phyloP scores from a whole-genome alignment of 92 coral and sea anemone genomes.

The Epizoanthus rinbou region DNA sequence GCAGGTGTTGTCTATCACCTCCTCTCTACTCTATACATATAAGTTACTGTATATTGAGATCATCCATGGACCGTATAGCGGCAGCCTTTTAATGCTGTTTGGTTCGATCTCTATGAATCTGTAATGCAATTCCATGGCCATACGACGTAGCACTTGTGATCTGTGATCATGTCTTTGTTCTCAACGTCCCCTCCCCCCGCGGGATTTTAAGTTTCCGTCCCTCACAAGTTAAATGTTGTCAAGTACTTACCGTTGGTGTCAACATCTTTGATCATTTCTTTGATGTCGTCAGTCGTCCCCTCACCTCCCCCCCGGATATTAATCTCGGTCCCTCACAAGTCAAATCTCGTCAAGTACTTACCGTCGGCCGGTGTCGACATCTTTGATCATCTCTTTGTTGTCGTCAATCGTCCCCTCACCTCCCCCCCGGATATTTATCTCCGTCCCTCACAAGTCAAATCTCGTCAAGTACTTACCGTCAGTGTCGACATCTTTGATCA shows the following conservation, averaged over 20 bases:
- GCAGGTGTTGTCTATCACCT: too few relatives aligned
- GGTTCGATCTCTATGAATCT: too few relatives aligned
- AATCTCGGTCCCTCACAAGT: too few relatives aligned
- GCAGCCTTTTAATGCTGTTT: too few relatives aligned
- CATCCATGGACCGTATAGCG: too few relatives aligned
- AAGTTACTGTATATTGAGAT: too few relatives aligned
- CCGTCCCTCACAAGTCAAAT: neutral
- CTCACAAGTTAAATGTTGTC: neutral
- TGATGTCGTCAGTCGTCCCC: conserved; percentile 9
- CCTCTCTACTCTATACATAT: too few relatives aligned
- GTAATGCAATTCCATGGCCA: too few relatives aligned
- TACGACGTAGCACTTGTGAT: neutral
- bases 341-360: neutral
- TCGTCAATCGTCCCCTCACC: neutral
- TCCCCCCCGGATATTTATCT: too few relatives aligned
- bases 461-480: neutral
- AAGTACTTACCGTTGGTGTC: conserved; percentile 22
- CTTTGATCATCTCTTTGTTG: conserved; percentile 37
- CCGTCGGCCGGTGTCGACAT: conserved; percentile 45
- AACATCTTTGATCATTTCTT: conserved; percentile 31
- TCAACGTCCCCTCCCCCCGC: neutral
- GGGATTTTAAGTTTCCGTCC: too few relatives aligned
- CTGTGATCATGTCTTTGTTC: conserved; percentile 35
- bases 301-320: too few relatives aligned
- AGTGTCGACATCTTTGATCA: conserved; percentile 45